These are phyloP conservation scores for Carassius auratus DNA, from an alignment of 2,113 vertebrate genomes.

Conservation along the genomic window DNA sequence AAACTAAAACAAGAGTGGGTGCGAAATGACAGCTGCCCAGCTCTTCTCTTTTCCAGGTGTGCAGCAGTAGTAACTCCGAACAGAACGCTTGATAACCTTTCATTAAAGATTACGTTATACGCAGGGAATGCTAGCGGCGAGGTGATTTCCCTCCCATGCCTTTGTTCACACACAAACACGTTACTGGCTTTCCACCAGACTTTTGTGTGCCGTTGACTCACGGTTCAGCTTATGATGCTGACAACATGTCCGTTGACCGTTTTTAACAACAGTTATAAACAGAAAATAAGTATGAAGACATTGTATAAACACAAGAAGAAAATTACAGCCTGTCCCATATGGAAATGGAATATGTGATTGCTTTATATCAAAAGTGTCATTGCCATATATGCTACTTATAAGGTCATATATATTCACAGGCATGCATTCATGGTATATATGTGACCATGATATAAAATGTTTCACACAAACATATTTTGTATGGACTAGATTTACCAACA, in stretches of 20 bases:
- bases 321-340: not conserved
- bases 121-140: slow-evolving; percentile 57
- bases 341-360: too few relatives aligned
- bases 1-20: slow-evolving; percentile 70
- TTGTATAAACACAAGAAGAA: not conserved
- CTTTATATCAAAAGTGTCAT: too few relatives aligned
- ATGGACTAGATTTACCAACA: too few relatives aligned
- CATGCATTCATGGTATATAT: too few relatives aligned
- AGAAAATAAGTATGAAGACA: not conserved
- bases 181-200: not conserved
- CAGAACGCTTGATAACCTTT: slow-evolving; percentile 68
- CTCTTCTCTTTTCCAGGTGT: slow-evolving; percentile 76
- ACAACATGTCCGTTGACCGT: not conserved
- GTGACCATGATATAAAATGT: too few relatives aligned
- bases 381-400: too few relatives aligned
- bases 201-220: not conserved
- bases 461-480: too few relatives aligned
- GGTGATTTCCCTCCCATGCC: slow-evolving; percentile 52
- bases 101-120: slow-evolving; percentile 74
- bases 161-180: slow-evolving; percentile 39
- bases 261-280: not conserved
- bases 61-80: slow-evolving; percentile 59
- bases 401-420: too few relatives aligned
- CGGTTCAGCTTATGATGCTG: not conserved
- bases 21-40: slow-evolving; percentile 68